phyloP scores from a whole-genome alignment of 1,140 invertebrate species.

The Hetaerina americana region DNA sequence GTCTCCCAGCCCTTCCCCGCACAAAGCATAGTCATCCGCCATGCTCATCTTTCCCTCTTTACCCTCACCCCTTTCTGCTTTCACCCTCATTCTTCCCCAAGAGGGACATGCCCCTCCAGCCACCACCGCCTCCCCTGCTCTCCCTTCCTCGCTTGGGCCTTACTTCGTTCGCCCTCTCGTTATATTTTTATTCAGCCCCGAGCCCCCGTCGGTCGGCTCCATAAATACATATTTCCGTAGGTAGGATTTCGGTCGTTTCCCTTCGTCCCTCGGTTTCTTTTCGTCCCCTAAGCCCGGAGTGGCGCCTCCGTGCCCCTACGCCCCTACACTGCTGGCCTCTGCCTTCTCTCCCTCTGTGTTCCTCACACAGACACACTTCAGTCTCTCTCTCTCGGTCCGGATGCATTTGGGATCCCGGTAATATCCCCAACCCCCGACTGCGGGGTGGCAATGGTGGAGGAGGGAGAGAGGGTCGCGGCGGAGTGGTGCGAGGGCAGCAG shows the following conservation, averaged over 20 bases:
- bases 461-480: no score
- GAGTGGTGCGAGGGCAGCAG: no score
- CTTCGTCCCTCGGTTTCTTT: no score
- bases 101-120: neutral
- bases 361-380: no score
- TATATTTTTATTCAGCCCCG: neutral
- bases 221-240: neutral
- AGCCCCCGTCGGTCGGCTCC: neutral
- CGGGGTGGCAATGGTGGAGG: no score
- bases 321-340: neutral
- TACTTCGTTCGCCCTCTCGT: neutral
- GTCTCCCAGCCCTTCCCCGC: neutral
- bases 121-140: neutral
- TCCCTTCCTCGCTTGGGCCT: no score
- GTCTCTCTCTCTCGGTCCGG: neutral
- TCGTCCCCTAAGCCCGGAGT: neutral
- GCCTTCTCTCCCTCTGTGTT: neutral
- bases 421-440: no score
- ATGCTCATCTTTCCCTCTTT: neutral
- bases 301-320: neutral
- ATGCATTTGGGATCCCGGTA: neutral
- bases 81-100: no score
- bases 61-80: neutral
- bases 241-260: neutral
- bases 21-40: neutral